These are phyloP conservation scores for Nasonia longicornis DNA, from an alignment of 1,140 invertebrate species.

Conservation along the genomic window DNA sequence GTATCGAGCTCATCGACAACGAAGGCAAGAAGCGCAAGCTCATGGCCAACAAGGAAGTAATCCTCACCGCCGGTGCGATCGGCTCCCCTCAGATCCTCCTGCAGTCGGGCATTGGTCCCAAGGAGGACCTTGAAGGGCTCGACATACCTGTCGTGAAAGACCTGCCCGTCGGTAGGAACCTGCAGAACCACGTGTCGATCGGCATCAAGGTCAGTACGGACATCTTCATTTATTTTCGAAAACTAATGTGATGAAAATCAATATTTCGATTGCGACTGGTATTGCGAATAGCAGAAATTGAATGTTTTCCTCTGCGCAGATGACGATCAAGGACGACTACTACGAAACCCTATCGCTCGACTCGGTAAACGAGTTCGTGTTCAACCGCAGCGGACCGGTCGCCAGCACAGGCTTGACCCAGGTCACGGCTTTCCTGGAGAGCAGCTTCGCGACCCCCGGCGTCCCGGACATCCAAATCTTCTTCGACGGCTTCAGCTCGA, in stretches of 20 bases:
- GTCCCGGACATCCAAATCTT: constrained; percentile 63
- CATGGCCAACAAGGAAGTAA: constrained; percentile 72
- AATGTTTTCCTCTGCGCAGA: constrained; percentile 41
- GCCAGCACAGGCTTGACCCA: constrained; percentile 69
- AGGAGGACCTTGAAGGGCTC: constrained; percentile 69
- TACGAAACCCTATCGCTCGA: constrained; percentile 61
- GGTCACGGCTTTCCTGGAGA: constrained; percentile 65
- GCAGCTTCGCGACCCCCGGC: constrained; percentile 54
- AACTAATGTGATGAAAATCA: neutral
- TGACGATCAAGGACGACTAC: constrained; percentile 61
- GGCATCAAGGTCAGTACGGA: constrained; percentile 48
- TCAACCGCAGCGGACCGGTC: constrained; percentile 63
- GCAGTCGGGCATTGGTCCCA: constrained; percentile 78
- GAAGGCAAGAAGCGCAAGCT: constrained; percentile 54
- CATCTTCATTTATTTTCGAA: neutral
- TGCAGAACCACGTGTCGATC: constrained; percentile 71
- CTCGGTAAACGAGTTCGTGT: constrained; percentile 62
- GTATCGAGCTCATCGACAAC: constrained; percentile 73
- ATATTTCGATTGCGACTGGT: no score
- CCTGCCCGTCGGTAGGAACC: constrained; percentile 72
- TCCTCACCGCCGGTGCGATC: constrained; percentile 76
- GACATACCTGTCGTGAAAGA: constrained; percentile 68
- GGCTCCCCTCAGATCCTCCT: constrained; percentile 79
- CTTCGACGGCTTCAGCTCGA: constrained; percentile 66
- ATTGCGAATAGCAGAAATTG: neutral